These are phyloP conservation scores for Balaeniceps rex DNA, from an alignment of 2,113 vertebrate genomes.

Conservation along the genomic window DNA sequence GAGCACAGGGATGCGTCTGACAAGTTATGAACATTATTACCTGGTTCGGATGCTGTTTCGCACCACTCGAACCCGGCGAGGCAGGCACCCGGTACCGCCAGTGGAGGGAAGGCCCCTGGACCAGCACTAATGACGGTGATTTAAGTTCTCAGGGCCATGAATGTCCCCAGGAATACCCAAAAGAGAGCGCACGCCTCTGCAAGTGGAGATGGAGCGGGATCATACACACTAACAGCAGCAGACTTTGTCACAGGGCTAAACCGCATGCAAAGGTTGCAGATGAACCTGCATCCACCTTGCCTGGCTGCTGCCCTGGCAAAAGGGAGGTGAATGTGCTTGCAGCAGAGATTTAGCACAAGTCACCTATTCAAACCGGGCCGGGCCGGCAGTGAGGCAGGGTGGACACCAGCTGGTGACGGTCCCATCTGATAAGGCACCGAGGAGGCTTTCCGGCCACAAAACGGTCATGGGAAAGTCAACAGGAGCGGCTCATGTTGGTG, in stretches of 20 bases:
- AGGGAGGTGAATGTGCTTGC: background rate
- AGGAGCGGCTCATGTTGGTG: fast-evolving
- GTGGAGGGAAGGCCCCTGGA: background rate
- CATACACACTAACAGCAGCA: background rate
- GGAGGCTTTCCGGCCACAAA: background rate
- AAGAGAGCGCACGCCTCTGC: background rate
- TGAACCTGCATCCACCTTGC: background rate
- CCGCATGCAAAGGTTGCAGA: background rate
- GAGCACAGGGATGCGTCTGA: background rate
- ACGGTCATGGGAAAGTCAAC: background rate
- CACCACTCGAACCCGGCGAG: fast-evolving
- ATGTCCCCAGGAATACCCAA: background rate
- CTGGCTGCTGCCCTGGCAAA: background rate
- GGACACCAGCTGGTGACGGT: background rate
- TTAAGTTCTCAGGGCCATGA: background rate
- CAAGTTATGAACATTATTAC: fast-evolving
- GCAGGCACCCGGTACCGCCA: fast-evolving
- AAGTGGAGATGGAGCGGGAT: background rate
- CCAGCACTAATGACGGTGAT: fast-evolving
- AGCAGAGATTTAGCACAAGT: background rate
- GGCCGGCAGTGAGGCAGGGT: background rate
- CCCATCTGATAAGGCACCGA: background rate
- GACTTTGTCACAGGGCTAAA: background rate
- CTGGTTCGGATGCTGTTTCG: fast-evolving
- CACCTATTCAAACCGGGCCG: background rate